Conservation (phyloP, 2,888 invertebrate genomes). For the Agapostemon virescens region DNA sequence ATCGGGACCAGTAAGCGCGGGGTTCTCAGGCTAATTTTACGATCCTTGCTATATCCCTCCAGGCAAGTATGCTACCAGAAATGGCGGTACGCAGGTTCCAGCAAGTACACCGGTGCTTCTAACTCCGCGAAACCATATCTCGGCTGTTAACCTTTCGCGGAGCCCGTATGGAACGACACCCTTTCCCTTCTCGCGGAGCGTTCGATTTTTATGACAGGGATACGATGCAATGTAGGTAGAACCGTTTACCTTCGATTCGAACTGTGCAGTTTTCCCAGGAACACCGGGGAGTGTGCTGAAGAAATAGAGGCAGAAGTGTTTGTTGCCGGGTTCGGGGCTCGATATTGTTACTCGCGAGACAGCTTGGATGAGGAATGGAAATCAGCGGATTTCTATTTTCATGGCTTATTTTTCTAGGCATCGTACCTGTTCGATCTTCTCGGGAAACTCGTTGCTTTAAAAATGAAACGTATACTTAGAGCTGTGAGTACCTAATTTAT, state of each 20-base stretch:
- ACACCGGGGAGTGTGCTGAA: neutral
- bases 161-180: constrained; percentile 19
- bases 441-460: neutral
- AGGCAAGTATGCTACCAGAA: neutral
- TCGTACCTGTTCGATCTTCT: neutral
- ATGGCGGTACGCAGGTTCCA: neutral
- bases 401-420: neutral
- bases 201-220: constrained; percentile 27
- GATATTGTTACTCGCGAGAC: neutral
- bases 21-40: neutral
- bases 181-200: neutral
- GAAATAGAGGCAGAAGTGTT: constrained; percentile 12
- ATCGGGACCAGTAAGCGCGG: neutral
- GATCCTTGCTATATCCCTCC: neutral
- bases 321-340: neutral
- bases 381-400: constrained; percentile 6
- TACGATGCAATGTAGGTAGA: neutral
- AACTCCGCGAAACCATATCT: constrained; percentile 22
- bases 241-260: constrained; percentile 9
- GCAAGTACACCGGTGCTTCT: neutral
- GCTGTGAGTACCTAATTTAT: neutral
- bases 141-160: constrained; percentile 25
- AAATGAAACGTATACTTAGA: neutral
- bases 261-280: neutral
- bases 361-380: neutral